Conservation (phyloP, 2,888 invertebrate genomes). For the Petrolisthes manimaculis region DNA sequence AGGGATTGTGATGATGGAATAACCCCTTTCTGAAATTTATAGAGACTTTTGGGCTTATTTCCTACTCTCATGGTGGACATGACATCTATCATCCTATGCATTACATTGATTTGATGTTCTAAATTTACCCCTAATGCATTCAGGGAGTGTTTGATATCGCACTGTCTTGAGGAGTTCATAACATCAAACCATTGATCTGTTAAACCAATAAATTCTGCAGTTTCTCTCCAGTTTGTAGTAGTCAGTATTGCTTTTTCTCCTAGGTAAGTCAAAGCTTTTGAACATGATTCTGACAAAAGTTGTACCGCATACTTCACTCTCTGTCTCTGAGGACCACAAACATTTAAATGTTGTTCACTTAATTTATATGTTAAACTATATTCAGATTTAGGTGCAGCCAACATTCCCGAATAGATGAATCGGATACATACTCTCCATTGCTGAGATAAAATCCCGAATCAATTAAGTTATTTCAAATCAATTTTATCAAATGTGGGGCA, state of each 20-base stretch:
- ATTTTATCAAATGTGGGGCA: not conserved
- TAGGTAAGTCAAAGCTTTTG: not conserved
- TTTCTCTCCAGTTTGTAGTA: constrained; percentile 15
- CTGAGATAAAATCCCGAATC: constrained; percentile 14
- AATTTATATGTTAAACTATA: too few relatives aligned
- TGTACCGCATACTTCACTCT: not conserved
- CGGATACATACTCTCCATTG: not conserved
- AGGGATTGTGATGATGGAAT: not conserved
- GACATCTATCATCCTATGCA: not conserved
- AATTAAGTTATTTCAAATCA: constrained; percentile 14
- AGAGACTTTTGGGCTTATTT: too few relatives aligned
- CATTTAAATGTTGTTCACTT: not conserved
- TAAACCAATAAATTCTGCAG: not conserved
- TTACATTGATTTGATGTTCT: not conserved
- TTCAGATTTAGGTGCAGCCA: too few relatives aligned
- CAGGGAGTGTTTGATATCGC: not conserved
- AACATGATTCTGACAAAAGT: not conserved
- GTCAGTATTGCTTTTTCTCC: constrained; percentile 10
- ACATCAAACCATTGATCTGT: constrained; percentile 12
- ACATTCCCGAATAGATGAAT: constrained; percentile 1
- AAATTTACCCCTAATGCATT: not conserved
- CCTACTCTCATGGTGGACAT: too few relatives aligned
- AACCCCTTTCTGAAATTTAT: not conserved
- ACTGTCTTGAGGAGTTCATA: not conserved
- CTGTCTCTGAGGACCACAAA: not conserved